phyloP scores from a whole-genome alignment of 1,140 invertebrate species.

The Kradibia gibbosae region DNA sequence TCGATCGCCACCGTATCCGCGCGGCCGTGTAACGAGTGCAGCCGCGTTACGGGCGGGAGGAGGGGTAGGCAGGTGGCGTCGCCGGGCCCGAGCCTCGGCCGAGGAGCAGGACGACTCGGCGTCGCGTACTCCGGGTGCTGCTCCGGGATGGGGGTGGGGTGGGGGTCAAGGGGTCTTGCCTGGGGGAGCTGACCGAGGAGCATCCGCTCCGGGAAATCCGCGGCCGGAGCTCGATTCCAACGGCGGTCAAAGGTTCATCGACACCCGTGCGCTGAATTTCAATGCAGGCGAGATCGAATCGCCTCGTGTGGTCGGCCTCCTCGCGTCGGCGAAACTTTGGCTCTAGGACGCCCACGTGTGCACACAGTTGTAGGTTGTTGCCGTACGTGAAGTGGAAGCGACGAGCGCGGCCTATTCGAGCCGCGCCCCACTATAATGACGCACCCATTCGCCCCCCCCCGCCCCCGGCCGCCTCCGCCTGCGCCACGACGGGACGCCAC shows the following conservation, averaged over 20 bases:
- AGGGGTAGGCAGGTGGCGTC: too few relatives aligned
- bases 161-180: too few relatives aligned
- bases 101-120: too few relatives aligned
- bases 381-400: too few relatives aligned
- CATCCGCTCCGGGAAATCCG: background rate
- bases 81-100: too few relatives aligned
- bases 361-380: conserved; percentile 39
- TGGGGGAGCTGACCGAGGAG: background rate
- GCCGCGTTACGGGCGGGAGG: too few relatives aligned
- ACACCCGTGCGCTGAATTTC: conserved; percentile 37
- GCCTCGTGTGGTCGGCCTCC: background rate
- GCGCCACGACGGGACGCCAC: background rate
- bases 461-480: background rate
- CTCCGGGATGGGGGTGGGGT: too few relatives aligned
- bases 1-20: too few relatives aligned
- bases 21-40: too few relatives aligned
- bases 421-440: conserved; percentile 12
- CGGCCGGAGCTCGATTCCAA: conserved; percentile 45
- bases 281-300: conserved; percentile 38
- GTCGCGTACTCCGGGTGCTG: too few relatives aligned
- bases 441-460: background rate
- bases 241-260: conserved; percentile 56
- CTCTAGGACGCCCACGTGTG: conserved; percentile 56
- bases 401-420: background rate
- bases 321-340: conserved; percentile 1